Evolutionary conservation across 2,888 invertebrate species (phyloP).

Genomic region (Clivina fossor): DNA sequence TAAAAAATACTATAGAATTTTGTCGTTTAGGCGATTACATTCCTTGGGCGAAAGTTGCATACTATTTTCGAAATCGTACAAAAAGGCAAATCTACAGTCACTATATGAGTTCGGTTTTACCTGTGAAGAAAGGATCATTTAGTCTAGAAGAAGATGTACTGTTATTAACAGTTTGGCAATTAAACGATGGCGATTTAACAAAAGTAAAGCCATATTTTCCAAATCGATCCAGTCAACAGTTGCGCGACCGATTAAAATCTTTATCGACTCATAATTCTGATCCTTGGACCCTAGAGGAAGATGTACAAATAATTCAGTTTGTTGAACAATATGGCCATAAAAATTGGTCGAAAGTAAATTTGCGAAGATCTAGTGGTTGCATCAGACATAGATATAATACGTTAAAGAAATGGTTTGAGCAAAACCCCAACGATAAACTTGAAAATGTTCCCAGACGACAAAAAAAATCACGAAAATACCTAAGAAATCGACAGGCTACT

Average conservation of each 20-base stretch:
- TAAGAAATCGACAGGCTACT: too few relatives aligned
- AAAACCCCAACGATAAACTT: slow-evolving; percentile 53
- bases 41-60: slow-evolving; percentile 72
- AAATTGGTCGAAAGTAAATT: slow-evolving; percentile 59
- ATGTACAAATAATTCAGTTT: slow-evolving; percentile 59
- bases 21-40: slow-evolving; percentile 67
- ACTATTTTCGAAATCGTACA: slow-evolving; percentile 63
- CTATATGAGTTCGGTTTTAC: slow-evolving; percentile 54
- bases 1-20: slow-evolving; percentile 64
- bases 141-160: slow-evolving; percentile 67
- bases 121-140: slow-evolving; percentile 64
- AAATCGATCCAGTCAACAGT: slow-evolving; percentile 62
- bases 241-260: slow-evolving; percentile 58
- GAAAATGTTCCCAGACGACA: slow-evolving; percentile 53
- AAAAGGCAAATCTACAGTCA: slow-evolving; percentile 67
- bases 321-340: slow-evolving; percentile 55
- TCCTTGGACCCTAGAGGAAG: slow-evolving; percentile 65
- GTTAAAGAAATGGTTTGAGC: slow-evolving; percentile 57
- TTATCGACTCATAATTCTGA: slow-evolving; percentile 51
- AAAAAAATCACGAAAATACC: too few relatives aligned
- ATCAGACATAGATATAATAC: slow-evolving; percentile 63
- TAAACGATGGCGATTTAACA: slow-evolving; percentile 63
- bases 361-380: slow-evolving; percentile 61
- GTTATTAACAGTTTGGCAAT: slow-evolving; percentile 62
- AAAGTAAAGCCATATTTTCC: slow-evolving; percentile 61